Conservation (phyloP, 2,888 invertebrate species). For the Phoenoteleia sp. region DNA sequence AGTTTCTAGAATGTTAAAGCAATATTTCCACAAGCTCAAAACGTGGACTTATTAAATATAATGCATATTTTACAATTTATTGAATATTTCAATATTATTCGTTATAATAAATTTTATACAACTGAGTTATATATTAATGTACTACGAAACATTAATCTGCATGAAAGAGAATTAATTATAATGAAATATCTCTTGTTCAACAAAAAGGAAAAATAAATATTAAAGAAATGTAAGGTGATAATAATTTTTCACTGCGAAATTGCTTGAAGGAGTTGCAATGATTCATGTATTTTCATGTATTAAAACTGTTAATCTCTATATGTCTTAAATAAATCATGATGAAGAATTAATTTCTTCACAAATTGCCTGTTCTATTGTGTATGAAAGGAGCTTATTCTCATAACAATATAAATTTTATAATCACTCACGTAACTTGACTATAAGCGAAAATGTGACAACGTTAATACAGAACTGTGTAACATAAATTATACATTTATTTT, state of each 20-base stretch:
- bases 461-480: background rate
- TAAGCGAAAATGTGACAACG: background rate
- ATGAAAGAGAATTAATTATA: too few relatives aligned
- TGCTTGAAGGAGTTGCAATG: background rate
- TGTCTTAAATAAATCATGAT: background rate
- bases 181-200: too few relatives aligned
- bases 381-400: background rate
- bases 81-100: too few relatives aligned
- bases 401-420: background rate
- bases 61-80: too few relatives aligned
- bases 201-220: too few relatives aligned
- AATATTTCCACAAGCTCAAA: too few relatives aligned
- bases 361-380: background rate
- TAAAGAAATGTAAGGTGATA: too few relatives aligned
- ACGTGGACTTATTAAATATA: too few relatives aligned
- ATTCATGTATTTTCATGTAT: background rate
- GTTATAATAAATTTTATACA: too few relatives aligned
- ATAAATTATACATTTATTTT: background rate
- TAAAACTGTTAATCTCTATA: background rate
- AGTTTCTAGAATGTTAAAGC: too few relatives aligned
- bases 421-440: background rate
- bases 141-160: too few relatives aligned
- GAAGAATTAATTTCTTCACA: background rate
- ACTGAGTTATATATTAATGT: too few relatives aligned
- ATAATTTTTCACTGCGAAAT: background rate